Percentiles rank a stretch among this genome's conserved stretches.
Conservation (phyloP, 2,888 invertebrate genomes). For the Heliconius hortense region DNA sequence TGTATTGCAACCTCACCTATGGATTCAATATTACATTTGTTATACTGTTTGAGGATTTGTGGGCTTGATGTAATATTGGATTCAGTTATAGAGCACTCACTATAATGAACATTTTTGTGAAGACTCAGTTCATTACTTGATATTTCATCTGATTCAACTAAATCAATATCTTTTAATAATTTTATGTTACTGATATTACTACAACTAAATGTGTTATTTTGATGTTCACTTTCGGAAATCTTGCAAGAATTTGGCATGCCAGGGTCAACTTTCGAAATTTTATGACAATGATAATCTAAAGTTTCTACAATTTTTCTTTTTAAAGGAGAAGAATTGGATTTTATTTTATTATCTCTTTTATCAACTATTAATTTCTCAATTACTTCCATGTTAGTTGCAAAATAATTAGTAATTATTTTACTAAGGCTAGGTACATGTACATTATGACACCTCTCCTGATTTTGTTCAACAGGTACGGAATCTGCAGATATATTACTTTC, state of each 20-base stretch:
- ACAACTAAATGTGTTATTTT: neutral
- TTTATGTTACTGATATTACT: neutral
- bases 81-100: neutral
- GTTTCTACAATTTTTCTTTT: slow-evolving; percentile 36
- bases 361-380: slow-evolving; percentile 25
- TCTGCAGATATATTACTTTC: slow-evolving; percentile 30
- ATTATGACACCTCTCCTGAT: neutral
- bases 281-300: slow-evolving; percentile 24
- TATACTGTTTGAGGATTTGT: neutral
- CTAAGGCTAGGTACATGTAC: slow-evolving; percentile 40
- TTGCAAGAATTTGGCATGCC: neutral
- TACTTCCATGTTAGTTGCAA: slow-evolving; percentile 31
- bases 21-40: neutral
- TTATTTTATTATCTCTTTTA: slow-evolving; percentile 10
- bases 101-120: neutral
- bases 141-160: neutral
- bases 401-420: slow-evolving; percentile 33
- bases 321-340: slow-evolving; percentile 23
- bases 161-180: neutral
- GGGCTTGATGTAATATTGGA: neutral
- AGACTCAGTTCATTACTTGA: neutral
- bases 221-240: neutral
- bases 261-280: slow-evolving; percentile 30
- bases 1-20: neutral
- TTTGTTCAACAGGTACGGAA: slow-evolving; percentile 8